A percentile compares a stretch with the other conserved stretches of the same genome.
Evolutionary conservation across 2,797 vertebrate genomes (phyloP).

Genomic region (Sebastes trivittatus): DNA sequence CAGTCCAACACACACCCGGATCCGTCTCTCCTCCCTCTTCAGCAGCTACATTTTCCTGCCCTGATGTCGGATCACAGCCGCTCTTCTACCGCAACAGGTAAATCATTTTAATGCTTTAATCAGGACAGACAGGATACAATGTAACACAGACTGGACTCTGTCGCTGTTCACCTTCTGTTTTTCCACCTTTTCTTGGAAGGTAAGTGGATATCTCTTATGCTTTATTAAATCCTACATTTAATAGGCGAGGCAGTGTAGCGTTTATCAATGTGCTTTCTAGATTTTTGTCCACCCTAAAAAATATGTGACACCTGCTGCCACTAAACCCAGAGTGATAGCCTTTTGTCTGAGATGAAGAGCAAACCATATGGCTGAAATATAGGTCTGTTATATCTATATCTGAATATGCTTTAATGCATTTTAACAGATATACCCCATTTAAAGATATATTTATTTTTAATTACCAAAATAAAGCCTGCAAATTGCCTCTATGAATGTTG

Average conservation of each 20-base stretch:
- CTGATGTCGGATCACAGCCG: conserved; percentile 50
- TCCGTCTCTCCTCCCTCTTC: conserved; percentile 54
- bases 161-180: background rate
- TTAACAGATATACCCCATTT: background rate
- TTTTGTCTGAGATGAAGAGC: conserved; percentile 36
- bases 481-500: background rate
- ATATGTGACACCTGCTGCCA: conserved; percentile 1
- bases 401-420: background rate
- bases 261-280: background rate
- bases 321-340: background rate
- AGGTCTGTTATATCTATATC: background rate
- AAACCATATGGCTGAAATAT: background rate
- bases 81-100: conserved; percentile 73
- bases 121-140: background rate
- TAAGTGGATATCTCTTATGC: conserved; percentile 30
- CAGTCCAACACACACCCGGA: conserved; percentile 41
- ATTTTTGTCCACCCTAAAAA: background rate
- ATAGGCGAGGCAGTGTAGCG: conserved; percentile 9
- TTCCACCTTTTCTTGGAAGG: conserved; percentile 8
- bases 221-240: background rate
- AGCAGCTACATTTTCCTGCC: conserved; percentile 26
- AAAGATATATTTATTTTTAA: background rate
- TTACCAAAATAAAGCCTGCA: background rate
- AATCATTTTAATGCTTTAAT: background rate
- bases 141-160: background rate